Evolutionary conservation across 2,797 vertebrate genomes (phyloP).

Genomic region (Epinephelus malabaricus): DNA sequence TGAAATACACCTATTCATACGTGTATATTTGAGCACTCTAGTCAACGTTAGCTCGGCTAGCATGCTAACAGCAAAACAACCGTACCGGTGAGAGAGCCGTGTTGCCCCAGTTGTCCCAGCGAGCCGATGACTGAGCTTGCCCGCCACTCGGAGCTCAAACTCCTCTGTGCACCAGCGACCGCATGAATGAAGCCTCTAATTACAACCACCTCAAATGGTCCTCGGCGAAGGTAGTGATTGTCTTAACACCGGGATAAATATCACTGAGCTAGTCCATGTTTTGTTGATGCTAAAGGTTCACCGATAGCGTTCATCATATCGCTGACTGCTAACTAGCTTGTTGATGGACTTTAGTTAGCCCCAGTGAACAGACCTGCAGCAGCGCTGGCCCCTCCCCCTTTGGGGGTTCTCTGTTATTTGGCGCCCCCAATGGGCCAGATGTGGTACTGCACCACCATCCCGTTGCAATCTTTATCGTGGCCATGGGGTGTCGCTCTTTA

Average conservation of each 20-base stretch:
- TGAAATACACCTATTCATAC: accelerated
- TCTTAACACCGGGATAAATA: neutral
- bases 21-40: neutral
- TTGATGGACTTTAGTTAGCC: slow-evolving; percentile 70
- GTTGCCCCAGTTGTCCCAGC: slow-evolving; percentile 57
- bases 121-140: slow-evolving; percentile 61
- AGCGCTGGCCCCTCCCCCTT: slow-evolving; percentile 57
- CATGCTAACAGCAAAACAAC: slow-evolving; percentile 60
- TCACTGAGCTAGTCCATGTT: slow-evolving; percentile 55
- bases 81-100: slow-evolving; percentile 78
- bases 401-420: neutral
- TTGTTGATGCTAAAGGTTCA: neutral
- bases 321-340: slow-evolving; percentile 75
- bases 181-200: slow-evolving; percentile 69
- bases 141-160: slow-evolving; percentile 74
- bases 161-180: slow-evolving; percentile 30
- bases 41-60: slow-evolving; percentile 47
- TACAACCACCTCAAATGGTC: slow-evolving; percentile 1
- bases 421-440: slow-evolving; percentile 1
- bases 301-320: slow-evolving; percentile 15
- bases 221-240: slow-evolving; percentile 13
- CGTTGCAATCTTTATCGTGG: neutral
- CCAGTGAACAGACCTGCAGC: slow-evolving; percentile 56
- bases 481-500: slow-evolving; percentile 60
- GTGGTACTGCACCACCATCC: neutral